Percentiles rank a stretch among this genome's conserved stretches.
These are phyloP conservation scores for Aricia agestis DNA, from an alignment of 1,140 invertebrate genomes.

Conservation along the genomic window DNA sequence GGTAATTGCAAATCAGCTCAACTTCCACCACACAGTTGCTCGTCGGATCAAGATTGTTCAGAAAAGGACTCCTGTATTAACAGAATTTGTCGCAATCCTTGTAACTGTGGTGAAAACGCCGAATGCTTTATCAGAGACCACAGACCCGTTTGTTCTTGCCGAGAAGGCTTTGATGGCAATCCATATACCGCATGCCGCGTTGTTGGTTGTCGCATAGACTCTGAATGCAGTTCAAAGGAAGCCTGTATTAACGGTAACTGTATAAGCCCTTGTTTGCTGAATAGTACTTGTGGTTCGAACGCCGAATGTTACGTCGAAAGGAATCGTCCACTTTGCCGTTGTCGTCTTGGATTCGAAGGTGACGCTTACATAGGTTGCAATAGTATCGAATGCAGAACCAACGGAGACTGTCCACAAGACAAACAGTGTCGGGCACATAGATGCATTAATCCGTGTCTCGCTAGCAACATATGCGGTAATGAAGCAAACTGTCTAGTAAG, in stretches of 20 bases:
- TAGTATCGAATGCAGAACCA: constrained; percentile 90
- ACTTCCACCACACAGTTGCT: constrained; percentile 84
- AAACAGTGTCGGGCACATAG: constrained; percentile 90
- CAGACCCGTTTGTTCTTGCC: constrained; percentile 89
- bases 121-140: constrained; percentile 89
- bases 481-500: constrained; percentile 87
- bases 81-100: constrained; percentile 89
- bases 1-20: constrained; percentile 85
- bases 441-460: constrained; percentile 90
- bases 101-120: constrained; percentile 90
- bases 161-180: constrained; percentile 89
- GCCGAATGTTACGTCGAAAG: constrained; percentile 88
- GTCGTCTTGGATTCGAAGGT: constrained; percentile 86
- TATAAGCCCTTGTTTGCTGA: constrained; percentile 87
- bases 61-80: constrained; percentile 89
- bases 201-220: constrained; percentile 86
- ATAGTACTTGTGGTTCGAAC: constrained; percentile 88
- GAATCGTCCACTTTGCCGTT: constrained; percentile 87
- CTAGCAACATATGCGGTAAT: constrained; percentile 85
- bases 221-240: constrained; percentile 87
- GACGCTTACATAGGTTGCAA: constrained; percentile 86
- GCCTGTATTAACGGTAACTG: constrained; percentile 91
- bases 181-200: constrained; percentile 86
- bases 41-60: constrained; percentile 85
- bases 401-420: constrained; percentile 91